Base-by-base conservation (phyloP, 2,113 vertebrate genomes). In the Lampris megalopsis region DNA sequence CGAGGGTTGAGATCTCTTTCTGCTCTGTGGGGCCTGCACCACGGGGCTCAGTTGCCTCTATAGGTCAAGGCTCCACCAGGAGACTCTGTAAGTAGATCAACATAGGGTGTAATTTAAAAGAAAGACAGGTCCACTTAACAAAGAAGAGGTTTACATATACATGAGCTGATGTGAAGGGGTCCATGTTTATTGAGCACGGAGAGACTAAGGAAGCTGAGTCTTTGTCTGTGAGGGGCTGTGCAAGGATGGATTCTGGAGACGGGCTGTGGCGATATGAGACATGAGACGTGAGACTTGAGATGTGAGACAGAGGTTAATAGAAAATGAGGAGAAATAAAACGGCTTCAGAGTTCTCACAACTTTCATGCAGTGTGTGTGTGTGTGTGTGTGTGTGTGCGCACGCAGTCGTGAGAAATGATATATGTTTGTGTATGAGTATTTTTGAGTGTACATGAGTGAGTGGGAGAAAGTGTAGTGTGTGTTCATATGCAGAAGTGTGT, bases 141-240 rank as follows among this genome's bases (percentile, higher is more conserved):
- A 41, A 67, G 8, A 6, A 1, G 4, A 36, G 43, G 13, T 35
- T 6, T 3, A 38, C 6, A n/a, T 36, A 6, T 6, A 8, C n/a
- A 57, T 61, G 63, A 52, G 9, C 40, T 48, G 59, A 45, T 10
- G 36, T 2, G 13, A n/a, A 35, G 6, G 57, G 50, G 66, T 38
- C 82, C 81, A 40, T 88, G 84, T 83, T 88, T 88, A 83, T 80
- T 58, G 57, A 82, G 78, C 68, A 76, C 77, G 74, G 50, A 69
- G 73, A 10, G 9, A 9, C 38, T 9, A 9, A 41, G 9, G 2
- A 11, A 9, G 75, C 11, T 5, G 52, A 2, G 52, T 11, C 9
- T 13, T 4, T 11, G 52, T 13, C 10, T 77, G 63, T 9, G 3
- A 8, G 58, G 35, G 24, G 24, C 24, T 24, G 24, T 24, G 24